Evolutionary conservation across 2,888 invertebrate species (phyloP), one percentile per base, ranked within the genome.

Genomic region (Melinaea menophilus): DNA sequence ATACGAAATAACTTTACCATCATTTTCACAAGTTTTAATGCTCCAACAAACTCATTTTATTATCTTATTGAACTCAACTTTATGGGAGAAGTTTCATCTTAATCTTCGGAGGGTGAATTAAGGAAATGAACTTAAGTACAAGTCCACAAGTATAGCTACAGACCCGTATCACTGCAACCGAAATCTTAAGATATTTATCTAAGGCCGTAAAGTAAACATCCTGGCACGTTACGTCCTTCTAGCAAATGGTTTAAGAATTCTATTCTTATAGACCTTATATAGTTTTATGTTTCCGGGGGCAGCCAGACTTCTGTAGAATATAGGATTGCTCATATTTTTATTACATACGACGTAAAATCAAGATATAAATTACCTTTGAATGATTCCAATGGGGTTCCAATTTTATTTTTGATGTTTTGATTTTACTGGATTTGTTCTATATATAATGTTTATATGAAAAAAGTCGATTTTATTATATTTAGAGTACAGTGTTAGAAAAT

Each of bases 261-360:
- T 67, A 71, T 65, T 62, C 12, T n/a, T n/a, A n/a, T n/a, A n/a
- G n/a, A n/a, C n/a, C n/a, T n/a, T n/a, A 37, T 62, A 61, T 75
- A 75, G 74, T 85, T 85, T 88, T 88, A 89, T 86, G 81, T 82
- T 81, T 85, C 86, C 86, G 78, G 73, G 75, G 77, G 77, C 81
- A 82, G 82, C 82, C 81, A n/a, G 85, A 84, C 83, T 85, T 82
- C 80, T 81, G 71, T 82, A 81, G 80, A 84, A 81, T 81, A 79
- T 75, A 74, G 77, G 73, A 78, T 79, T 78, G 75, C 82, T 85
- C 80, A 87, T 88, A 85, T n/a, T 85, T 88, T 88, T 88, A 88
- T 85, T 86, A 82, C 84, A 71, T 71, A 73, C 72, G 73, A 78
- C 78, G 78, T 82, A 80, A 85, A 84, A 84, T 51, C 51, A 22